Evolutionary conservation across 2,113 vertebrate species (phyloP).

Genomic region (Glaucomys volans): DNA sequence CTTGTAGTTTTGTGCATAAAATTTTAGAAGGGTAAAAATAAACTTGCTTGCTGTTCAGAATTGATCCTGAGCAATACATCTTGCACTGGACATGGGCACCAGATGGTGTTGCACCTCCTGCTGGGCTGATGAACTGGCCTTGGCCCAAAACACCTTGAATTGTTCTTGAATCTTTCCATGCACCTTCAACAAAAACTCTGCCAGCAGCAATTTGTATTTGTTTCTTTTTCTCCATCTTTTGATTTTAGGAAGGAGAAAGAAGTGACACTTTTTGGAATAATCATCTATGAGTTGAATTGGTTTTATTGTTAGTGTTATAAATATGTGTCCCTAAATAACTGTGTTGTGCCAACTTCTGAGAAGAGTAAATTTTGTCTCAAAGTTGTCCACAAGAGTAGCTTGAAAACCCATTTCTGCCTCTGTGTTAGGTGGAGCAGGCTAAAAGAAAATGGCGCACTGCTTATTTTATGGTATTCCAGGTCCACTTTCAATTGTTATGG

Average conservation of each 20-base stretch:
- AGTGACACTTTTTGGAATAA: conserved; percentile 25
- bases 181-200: conserved; percentile 36
- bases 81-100: conserved; percentile 59
- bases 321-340: conserved; percentile 11
- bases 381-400: neutral
- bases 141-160: conserved; percentile 77
- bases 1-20: conserved; percentile 67
- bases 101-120: conserved; percentile 66
- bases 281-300: conserved; percentile 12
- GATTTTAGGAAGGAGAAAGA: conserved; percentile 48
- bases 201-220: conserved; percentile 19
- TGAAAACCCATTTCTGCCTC: neutral
- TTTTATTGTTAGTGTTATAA: conserved; percentile 15
- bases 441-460: neutral
- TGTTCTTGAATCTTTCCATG: conserved; percentile 76
- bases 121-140: conserved; percentile 65
- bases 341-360: neutral
- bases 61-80: conserved; percentile 53
- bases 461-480: accelerated
- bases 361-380: conserved; percentile 30
- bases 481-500: neutral
- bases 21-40: conserved; percentile 73
- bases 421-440: neutral
- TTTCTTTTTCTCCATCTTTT: neutral
- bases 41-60: conserved; percentile 70